Evolutionary conservation across 1,140 invertebrate genomes (phyloP), one percentile per base, ranked within the genome.

Genomic region (Oryzaephilus surinamensis): DNA sequence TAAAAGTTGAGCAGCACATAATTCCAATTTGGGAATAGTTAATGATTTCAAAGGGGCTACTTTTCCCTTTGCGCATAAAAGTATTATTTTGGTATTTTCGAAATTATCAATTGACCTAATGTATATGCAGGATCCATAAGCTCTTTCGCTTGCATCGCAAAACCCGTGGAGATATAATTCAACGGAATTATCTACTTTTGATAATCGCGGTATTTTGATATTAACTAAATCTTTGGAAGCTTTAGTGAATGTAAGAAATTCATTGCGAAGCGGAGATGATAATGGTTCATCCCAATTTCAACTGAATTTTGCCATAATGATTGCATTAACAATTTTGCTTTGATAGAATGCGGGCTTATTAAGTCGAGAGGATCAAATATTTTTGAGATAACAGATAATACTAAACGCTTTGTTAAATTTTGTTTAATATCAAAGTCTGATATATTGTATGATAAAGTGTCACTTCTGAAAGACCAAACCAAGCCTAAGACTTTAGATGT

Each of bases 311-410:
- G 13, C 60, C 62, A 63, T 6, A 66, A 16, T 37, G 54, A 32
- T 48, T 67, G 63, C 6, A 67, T 21, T 2, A 66, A 36, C 2
- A 62, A 50, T 46, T 66, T 66, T 13, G 52, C 50, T 8, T 34
- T 41, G 6, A 64, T 51, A 3, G 50, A 52, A n/a, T 60, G 29
- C 11, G 62, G 58, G 15, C 44, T 41, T 7, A 63, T 14, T 7
- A 52, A 36, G 27, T 48, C 48, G 7, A 53, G 30, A 1, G 45
- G 48, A 30, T 51, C 49, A 24, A 48, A 55, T 3, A 28, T 38
- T 6, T 16, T 7, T 7, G 52, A 48, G 6, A 55, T 34, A 10
- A 30, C 31, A 1, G 52, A 54, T 15, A 57, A 37, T 14, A 57
- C 46, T 2, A 30, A 21, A 3, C 54, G 42, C 36, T 55, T 54